phyloP scores from a whole-genome alignment of 2,888 invertebrate species.

The Phytoseiulus persimilis region DNA sequence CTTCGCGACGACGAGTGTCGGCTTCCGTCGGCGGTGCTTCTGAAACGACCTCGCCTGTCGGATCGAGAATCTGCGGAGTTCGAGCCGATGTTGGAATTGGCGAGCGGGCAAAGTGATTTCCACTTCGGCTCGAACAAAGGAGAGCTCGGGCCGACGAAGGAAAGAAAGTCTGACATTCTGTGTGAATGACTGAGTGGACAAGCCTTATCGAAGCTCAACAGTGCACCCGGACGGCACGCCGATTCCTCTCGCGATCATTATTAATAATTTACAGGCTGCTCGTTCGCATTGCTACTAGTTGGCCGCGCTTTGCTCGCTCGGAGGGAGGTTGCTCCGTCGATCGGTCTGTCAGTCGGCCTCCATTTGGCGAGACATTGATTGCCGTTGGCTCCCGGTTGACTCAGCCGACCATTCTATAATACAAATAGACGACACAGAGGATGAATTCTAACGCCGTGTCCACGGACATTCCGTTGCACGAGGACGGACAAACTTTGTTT shows the following conservation, averaged over 20 bases:
- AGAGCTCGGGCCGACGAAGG: neutral
- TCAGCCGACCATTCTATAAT: neutral
- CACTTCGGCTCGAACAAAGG: neutral
- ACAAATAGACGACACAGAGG: neutral
- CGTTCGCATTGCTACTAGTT: neutral
- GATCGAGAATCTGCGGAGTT: too few species aligned
- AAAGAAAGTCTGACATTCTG: neutral
- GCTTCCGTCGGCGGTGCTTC: too few species aligned
- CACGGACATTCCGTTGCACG: too few species aligned
- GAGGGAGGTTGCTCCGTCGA: neutral
- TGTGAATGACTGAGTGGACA: neutral
- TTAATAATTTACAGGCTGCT: neutral
- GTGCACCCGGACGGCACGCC: neutral
- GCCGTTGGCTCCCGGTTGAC: neutral
- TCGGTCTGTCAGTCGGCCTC: neutral
- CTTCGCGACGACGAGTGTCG: too few species aligned
- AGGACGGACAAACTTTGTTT: too few species aligned
- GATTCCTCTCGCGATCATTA: neutral
- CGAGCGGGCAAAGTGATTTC: neutral
- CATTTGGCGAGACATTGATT: slow-evolving; percentile 5
- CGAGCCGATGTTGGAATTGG: too few species aligned
- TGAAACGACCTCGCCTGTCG: too few species aligned
- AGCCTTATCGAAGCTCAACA: neutral
- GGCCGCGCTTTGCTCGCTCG: neutral
- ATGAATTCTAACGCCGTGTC: neutral